Base-by-base conservation (phyloP, 2,113 vertebrate species). In the Myotis yumanensis region DNA sequence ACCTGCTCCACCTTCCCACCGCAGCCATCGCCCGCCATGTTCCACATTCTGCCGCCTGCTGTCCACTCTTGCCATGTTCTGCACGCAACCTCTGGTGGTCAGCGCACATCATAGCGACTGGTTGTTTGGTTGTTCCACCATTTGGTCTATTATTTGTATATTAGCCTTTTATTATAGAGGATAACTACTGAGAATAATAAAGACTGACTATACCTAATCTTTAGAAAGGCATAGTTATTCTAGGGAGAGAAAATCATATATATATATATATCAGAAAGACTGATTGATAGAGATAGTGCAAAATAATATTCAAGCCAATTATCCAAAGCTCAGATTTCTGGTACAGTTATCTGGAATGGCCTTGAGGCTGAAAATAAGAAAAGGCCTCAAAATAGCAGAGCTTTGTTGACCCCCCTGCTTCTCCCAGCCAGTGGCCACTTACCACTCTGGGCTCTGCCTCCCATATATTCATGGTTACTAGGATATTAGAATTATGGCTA, bases 331-430 rank as follows among this genome's bases (percentile, higher is more conserved):
- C 48, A 62, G 59, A 72, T 73, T 83, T 77, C 25, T 64, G 7
- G 30, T 54, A 51, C 16, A 83, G 59, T 86, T 90, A 51, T 51
- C 46, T 94, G 72, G 23, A 75, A 32, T 28, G 10, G 7, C 5
- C 66, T 90, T 89, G 25, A 95, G 37, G 16, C 17, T 77, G 46
- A 93, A 95, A 72, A 86, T 62, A 17, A 76, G 20, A 30, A 48
- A 73, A 68, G 15, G 3, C 25, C 12, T 43, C n/a, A 43, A 48
- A 57, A 43, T 23, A 73, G 40, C 30, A 32, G 22, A 88, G 10
- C 2, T 57, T 52, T 90, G 12, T n/a, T 52, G 43, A 76, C 0
- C 3, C 4, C 28, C 5, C 5, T 48, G 11, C 11, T 83, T 72
- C 37, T 77, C 52, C 8, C 1, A 66, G 7, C 4, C 16, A 79